Conservation (phyloP, 2,888 invertebrate genomes). For the Dromius quadrimaculatus region DNA sequence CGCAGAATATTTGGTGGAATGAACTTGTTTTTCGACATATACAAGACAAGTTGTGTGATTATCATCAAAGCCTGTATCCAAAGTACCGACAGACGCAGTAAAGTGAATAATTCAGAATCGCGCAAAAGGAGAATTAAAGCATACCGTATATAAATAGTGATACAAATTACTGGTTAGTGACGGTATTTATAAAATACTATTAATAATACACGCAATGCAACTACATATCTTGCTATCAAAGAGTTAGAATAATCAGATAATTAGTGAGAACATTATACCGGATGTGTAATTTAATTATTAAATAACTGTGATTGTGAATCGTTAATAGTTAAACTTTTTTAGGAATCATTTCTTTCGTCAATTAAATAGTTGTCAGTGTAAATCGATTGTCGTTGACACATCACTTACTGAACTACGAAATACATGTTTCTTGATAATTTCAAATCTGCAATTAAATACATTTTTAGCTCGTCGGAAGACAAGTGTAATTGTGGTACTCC, state of each 20-base stretch:
- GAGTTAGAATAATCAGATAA: constrained; percentile 35
- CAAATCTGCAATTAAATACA: no score
- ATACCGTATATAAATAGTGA: background rate
- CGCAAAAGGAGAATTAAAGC: background rate
- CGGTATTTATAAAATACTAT: background rate
- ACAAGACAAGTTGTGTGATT: no score
- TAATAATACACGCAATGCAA: background rate
- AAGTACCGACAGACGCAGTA: no score
- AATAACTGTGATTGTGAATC: constrained; percentile 45
- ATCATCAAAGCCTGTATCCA: no score
- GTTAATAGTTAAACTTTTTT: constrained; percentile 33
- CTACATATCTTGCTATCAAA: constrained; percentile 16
- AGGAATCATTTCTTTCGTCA: constrained; percentile 29
- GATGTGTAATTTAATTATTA: constrained; percentile 42
- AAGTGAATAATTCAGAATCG: no score
- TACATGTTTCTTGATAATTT: no score
- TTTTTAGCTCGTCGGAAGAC: no score
- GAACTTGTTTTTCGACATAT: no score
- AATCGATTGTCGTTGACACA: no score
- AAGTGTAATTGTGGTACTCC: no score
- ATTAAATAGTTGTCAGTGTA: constrained; percentile 31
- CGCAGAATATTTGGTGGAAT: background rate
- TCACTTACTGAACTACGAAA: no score
- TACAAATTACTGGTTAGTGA: background rate
- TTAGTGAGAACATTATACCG: constrained; percentile 34